Base-by-base conservation (phyloP, 2,888 invertebrate genomes). In the Cephus nigrinus region DNA sequence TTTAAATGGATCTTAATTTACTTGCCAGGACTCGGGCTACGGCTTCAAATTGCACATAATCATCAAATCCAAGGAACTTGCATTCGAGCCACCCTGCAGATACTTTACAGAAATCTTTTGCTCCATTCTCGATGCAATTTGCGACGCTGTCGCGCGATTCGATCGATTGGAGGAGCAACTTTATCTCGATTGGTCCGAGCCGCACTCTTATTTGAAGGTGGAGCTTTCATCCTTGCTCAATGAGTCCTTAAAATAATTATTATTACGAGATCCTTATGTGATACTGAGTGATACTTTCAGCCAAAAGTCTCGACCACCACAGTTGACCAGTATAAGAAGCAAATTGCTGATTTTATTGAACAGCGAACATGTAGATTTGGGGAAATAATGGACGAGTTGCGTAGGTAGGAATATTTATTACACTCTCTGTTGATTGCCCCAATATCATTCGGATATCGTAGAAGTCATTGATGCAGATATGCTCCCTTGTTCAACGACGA, bases 101-200 rank as follows among this genome's bases (percentile, higher is more conserved):
- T 95, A 96, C 89, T 96, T 98, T 86, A 94, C 94, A 85, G 93
- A 95, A 76, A 94, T 95, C 81, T 92, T 98, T 11, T 92, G 96
- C 76, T 93, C 94, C 75, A 92, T 97, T 68, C 95, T 97, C 82
- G 96, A 97, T 82, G 93, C 93, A 40, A 94, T 98, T 86, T 94
- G 96, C 32, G 93, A 95, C 79, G 95, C 96, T 0, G 95, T 97
- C 75, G 93, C 94, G 83, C 93, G 94, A 76, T 93, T 97, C 76
- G 96, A 97, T 1, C 93, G 97, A 77, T 93, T 98, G 71, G 98
- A 98, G 91, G 95, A 95, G 1, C 94, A 96, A 85, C 92, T 97
- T 73, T 96, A 96, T 90, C 93, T 95, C 83, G 96, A 96, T 90
- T 95, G 85, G 85, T 77, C 81, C 15, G 88, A 87, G 11, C 81